Evolutionary conservation across 2,797 vertebrate genomes (phyloP).

Genomic region (Chiloscyllium punctatum): DNA sequence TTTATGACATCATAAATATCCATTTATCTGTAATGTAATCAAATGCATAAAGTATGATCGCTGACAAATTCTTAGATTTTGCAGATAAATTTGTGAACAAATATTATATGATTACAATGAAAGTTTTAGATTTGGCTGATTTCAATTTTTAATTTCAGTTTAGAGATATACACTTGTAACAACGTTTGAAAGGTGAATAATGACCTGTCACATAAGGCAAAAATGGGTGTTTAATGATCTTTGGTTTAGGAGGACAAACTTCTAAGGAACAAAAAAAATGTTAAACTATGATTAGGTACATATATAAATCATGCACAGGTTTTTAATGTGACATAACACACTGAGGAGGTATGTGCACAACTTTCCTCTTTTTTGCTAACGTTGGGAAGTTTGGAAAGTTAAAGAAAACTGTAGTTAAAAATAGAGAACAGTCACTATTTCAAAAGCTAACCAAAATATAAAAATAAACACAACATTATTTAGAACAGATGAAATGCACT

Average conservation of each 20-base stretch:
- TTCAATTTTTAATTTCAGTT: background rate
- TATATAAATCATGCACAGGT: no score
- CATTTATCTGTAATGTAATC: background rate
- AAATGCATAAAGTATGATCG: background rate
- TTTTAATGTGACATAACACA: no score
- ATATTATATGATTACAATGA: background rate
- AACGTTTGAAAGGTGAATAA: background rate
- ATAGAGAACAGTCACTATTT: background rate
- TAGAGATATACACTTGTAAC: background rate
- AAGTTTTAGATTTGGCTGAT: background rate
- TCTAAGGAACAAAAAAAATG: background rate
- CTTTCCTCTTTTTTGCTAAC: background rate
- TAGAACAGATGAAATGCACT: background rate
- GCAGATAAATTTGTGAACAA: background rate
- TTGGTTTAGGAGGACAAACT: background rate
- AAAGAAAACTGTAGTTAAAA: background rate
- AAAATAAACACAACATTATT: background rate
- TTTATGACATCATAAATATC: background rate
- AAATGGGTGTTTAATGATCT: background rate
- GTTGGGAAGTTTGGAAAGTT: background rate
- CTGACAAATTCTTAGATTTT: background rate
- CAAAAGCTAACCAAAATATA: background rate
- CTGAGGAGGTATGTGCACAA: background rate
- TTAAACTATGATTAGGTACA: background rate
- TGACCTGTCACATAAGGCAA: background rate